These are phyloP conservation scores for Baccha elongata DNA, from an alignment of 2,888 invertebrate genomes.

Conservation along the genomic window DNA sequence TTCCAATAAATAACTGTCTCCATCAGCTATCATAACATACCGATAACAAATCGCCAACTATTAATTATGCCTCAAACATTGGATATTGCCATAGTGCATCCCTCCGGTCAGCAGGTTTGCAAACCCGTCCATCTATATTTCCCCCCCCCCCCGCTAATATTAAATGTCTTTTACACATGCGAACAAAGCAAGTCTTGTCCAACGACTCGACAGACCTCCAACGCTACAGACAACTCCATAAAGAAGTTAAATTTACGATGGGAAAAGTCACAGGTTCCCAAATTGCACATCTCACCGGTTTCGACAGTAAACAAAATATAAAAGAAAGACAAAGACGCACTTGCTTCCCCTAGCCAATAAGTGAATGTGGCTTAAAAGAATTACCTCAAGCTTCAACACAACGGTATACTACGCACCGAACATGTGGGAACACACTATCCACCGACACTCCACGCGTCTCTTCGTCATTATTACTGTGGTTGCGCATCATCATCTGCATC, in stretches of 20 bases:
- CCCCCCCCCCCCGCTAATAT: slow-evolving; percentile 8
- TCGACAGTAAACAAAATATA: slow-evolving; percentile 7
- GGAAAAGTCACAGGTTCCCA: slow-evolving; percentile 74
- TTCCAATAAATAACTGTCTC: slow-evolving; percentile 20
- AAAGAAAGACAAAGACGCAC: slow-evolving; percentile 12
- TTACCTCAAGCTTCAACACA: slow-evolving; percentile 31
- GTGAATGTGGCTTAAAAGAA: slow-evolving; percentile 13
- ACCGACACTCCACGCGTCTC: slow-evolving; percentile 50
- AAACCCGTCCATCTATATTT: slow-evolving; percentile 19
- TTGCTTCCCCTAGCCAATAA: slow-evolving; percentile 36
- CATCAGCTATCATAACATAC: background rate
- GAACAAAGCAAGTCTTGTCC: slow-evolving; percentile 24
- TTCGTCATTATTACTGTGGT: slow-evolving; percentile 30
- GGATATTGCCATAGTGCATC: slow-evolving; percentile 33
- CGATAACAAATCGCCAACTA: slow-evolving; percentile 53
- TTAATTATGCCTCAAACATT: slow-evolving; percentile 54
- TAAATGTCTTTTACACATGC: slow-evolving; percentile 37
- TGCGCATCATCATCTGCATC: slow-evolving; percentile 36
- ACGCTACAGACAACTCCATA: slow-evolving; percentile 72
- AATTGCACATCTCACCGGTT: slow-evolving; percentile 67
- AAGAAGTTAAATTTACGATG: slow-evolving; percentile 74
- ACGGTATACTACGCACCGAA: slow-evolving; percentile 65
- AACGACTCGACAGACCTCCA: slow-evolving; percentile 45
- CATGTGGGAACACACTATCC: slow-evolving; percentile 68
- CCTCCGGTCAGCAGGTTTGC: slow-evolving; percentile 30